Evolutionary conservation across 2,888 invertebrate genomes (phyloP), one percentile per base, ranked within the genome.

Genomic region (Drosophila paucipuncta): DNA sequence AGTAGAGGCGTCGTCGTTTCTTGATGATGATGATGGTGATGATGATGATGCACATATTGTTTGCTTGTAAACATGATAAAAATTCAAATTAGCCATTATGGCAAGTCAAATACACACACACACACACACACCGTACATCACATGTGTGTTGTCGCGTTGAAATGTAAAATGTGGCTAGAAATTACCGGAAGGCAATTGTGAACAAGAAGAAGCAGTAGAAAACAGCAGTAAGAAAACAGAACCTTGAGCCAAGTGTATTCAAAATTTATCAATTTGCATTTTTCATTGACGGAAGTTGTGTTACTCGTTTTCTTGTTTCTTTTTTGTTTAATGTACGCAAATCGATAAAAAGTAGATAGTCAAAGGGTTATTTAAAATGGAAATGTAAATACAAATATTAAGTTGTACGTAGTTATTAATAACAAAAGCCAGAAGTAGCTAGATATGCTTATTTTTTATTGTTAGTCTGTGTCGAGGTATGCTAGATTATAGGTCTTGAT

Each of bases 11-110:
- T n/a, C 25, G 55, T 57, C 68, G 30, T 33, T 64, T 47, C 70
- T 62, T 64, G 80, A 82, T 28, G 57, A 64, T 62, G 85, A 87
- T 88, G 89, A 83, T 87, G 86, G 60, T 25, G 53, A 66, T 55
- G 67, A 76, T 79, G 85, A 85, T 86, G 89, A 86, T 87, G 89
- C 87, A 87, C 87, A 87, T 87, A 87, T 86, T 87, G 87, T 87
- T 86, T 84, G 89, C 87, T 87, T 86, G 87, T 89, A 87, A 88
- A 89, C 87, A 89, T 87, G 87, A 89, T 88, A 88, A 88, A 89
- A 88, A 88, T 88, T 88, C 85, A 88, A 88, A 88, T 88, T 88
- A 88, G 87, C 89, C 89, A 85, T 86, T 88, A 86, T 83, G 82
- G 76, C 75, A 79, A 78, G 73, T 68, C 73, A 73, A 65, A 53